Evolutionary conservation across 2,888 invertebrate species (phyloP), one percentile per base, ranked within the genome.

Genomic region (Calameuta idolon): DNA sequence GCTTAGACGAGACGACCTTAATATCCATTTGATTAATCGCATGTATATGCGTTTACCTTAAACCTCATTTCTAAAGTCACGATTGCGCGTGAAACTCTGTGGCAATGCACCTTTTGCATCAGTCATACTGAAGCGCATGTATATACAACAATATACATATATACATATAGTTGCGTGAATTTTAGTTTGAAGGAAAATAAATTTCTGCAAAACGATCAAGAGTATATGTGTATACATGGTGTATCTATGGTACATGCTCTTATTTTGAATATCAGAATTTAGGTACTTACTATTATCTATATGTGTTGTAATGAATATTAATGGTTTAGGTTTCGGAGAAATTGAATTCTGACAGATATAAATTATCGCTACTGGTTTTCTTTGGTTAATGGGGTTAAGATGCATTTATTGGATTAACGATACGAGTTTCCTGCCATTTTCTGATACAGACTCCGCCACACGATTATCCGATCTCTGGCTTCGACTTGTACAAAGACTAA

Each of bases 11-110:
- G 35, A 30, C 75, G 83, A 76, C 81, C 81, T 83, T 84, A 83
- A 85, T 85, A 83, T 80, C 80, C 73, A 68, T 78, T 83, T 83
- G 81, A 77, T 80, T 85, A 79, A 81, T 84, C 74, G 81, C 73
- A 37, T 73, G 73, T 55, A 78, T 74, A 73, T 68, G 78, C 76
- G 78, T 84, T 83, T 82, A 79, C 81, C 78, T 77, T 79, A 79
- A 82, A 80, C 75, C 80, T 75, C 71, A 73, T 81, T 84, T 83
- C 78, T 75, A 11, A 76, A 40, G 40, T 30, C 76, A 55, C 23
- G 73, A 55, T 55, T 55, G 9, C 55, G 55, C 55, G 55, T 23
- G 55, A 55, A 23, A 55, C 55, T 55, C 55, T 55, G 55, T 55
- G 55, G 55, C 55, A 55, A 55, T 23, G 23, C 55, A 55, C 2